These are phyloP conservation scores for Torymus texanus DNA, from an alignment of 2,888 invertebrate species.

Conservation along the genomic window DNA sequence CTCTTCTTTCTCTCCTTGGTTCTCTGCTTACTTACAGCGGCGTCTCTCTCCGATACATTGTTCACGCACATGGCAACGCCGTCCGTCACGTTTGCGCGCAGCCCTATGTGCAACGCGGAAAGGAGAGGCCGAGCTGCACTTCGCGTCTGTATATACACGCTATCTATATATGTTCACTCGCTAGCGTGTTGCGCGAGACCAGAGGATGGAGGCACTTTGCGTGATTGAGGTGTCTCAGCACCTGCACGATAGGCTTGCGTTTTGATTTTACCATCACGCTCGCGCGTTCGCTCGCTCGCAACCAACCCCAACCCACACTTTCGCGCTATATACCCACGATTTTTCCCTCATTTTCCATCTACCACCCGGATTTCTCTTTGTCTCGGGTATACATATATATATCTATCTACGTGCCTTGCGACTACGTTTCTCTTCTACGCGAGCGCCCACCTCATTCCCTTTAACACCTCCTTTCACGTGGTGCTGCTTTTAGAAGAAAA, in stretches of 20 bases:
- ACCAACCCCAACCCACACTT: neutral
- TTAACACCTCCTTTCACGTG: conserved; percentile 28
- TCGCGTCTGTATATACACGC: neutral
- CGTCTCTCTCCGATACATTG: neutral
- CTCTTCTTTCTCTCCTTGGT: too few species aligned
- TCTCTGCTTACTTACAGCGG: too few species aligned
- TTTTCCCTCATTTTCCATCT: neutral
- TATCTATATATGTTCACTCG: neutral
- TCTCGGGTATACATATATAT: too few species aligned
- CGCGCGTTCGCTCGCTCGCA: neutral
- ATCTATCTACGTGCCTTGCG: neutral
- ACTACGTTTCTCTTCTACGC: conserved; percentile 34
- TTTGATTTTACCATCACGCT: conserved; percentile 57
- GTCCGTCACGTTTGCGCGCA: too few species aligned
- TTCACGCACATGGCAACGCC: neutral
- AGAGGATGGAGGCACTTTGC: conserved; percentile 64
- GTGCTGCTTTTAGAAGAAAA: too few species aligned
- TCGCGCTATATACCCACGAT: neutral
- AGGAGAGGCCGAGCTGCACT: neutral
- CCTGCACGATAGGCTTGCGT: conserved; percentile 60
- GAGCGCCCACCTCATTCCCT: neutral
- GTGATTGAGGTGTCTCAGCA: conserved; percentile 64
- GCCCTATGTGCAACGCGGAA: too few species aligned
- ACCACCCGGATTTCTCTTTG: neutral
- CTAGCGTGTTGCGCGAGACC: conserved; percentile 38